Evolutionary conservation across 2,797 vertebrate species (phyloP).

Genomic region (Brachyalestes nurse): DNA sequence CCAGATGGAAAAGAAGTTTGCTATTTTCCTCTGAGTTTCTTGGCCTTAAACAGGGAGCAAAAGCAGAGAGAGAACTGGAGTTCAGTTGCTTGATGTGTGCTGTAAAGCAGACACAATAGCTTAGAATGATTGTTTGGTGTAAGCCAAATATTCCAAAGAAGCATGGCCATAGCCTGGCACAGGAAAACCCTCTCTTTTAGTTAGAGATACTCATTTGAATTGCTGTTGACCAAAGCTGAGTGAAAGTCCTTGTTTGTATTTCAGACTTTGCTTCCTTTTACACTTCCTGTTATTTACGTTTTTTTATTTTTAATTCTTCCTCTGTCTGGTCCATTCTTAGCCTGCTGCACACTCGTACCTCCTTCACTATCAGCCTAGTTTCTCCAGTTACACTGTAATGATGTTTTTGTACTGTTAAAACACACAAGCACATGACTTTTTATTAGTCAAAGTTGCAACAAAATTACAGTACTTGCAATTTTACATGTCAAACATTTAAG

Average conservation of each 20-base stretch:
- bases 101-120: background rate
- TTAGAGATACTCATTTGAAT: background rate
- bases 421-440: too few species aligned
- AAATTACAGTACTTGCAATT: too few species aligned
- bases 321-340: conserved; percentile 61
- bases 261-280: conserved; percentile 58
- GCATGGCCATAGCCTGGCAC: background rate
- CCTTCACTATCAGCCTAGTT: conserved; percentile 54
- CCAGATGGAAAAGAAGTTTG: conserved; percentile 35
- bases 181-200: background rate
- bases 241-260: background rate
- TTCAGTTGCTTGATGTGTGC: background rate
- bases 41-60: conserved; percentile 16
- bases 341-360: conserved; percentile 48
- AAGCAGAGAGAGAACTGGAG: background rate
- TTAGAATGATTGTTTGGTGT: background rate
- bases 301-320: conserved; percentile 55
- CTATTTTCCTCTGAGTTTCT: conserved; percentile 13
- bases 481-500: too few species aligned
- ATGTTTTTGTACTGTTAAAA: too few species aligned
- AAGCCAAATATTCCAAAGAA: background rate
- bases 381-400: background rate
- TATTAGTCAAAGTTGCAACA: too few species aligned
- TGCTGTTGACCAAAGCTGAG: background rate
- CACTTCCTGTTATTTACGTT: conserved; percentile 59